Conservation (phyloP, 1,140 invertebrate genomes). For the Pomacea maculata region DNA sequence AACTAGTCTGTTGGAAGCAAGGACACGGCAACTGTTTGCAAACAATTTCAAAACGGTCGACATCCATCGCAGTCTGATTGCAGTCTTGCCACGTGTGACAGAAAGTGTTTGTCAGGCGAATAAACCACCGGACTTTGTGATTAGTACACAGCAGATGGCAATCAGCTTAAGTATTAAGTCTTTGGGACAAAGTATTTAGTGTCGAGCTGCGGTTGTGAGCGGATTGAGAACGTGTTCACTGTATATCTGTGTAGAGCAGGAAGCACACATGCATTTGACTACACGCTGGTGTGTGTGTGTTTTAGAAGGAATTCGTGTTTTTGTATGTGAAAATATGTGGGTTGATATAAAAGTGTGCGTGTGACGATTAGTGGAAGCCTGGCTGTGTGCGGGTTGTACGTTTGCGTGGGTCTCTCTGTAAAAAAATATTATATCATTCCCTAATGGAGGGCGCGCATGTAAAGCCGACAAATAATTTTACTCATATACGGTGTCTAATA, state of each 20-base stretch:
- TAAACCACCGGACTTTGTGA: not conserved
- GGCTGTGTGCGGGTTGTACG: too few species aligned
- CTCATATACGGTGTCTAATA: too few species aligned
- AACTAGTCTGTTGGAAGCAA: too few species aligned
- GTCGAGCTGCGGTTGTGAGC: not conserved
- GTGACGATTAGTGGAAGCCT: too few species aligned
- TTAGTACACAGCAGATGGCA: not conserved
- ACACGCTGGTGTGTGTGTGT: too few species aligned
- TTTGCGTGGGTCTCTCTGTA: too few species aligned
- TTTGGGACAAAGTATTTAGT: not conserved
- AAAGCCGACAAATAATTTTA: too few species aligned
- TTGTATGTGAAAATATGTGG: not conserved
- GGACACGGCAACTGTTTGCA: too few species aligned
- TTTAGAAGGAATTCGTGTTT: not conserved
- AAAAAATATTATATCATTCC: too few species aligned
- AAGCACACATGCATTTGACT: not conserved
- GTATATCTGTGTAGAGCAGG: not conserved
- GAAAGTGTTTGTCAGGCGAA: not conserved
- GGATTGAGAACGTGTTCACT: not conserved
- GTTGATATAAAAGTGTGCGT: conserved; percentile 4
- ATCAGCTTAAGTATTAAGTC: not conserved
- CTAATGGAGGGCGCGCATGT: too few species aligned
- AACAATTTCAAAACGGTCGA: too few species aligned
- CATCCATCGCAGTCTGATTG: too few species aligned
- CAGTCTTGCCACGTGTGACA: not conserved